Percentiles rank a stretch among this genome's conserved stretches.
Conservation (phyloP, 2,797 vertebrate genomes). For the Vespertilio murinus region DNA sequence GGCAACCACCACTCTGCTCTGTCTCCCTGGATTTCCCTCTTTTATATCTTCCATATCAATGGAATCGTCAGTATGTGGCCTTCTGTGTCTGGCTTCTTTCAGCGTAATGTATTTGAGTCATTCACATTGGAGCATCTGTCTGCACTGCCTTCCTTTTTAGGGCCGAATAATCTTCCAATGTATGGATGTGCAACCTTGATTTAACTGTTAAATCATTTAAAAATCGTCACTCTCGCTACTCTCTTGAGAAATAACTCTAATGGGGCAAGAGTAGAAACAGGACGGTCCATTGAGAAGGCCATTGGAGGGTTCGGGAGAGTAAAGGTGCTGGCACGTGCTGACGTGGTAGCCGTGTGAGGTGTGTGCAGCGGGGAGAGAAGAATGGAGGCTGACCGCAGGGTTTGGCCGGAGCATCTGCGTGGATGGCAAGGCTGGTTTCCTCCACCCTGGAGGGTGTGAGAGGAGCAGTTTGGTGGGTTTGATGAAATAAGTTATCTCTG, state of each 20-base stretch:
- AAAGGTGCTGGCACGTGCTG: not conserved
- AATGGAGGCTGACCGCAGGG: not conserved
- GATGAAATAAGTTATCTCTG: not conserved
- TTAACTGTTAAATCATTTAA: not conserved
- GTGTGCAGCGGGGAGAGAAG: not conserved
- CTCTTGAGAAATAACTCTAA: not conserved
- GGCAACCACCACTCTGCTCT: not conserved
- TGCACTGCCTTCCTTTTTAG: not conserved
- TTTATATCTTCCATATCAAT: not conserved
- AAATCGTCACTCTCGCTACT: not conserved
- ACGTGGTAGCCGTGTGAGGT: not conserved
- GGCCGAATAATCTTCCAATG: not conserved
- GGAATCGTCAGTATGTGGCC: not conserved
- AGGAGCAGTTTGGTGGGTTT: not conserved
- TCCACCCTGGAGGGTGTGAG: rapidly evolving
- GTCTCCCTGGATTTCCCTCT: not conserved
- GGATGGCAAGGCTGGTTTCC: not conserved
- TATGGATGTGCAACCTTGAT: not conserved
- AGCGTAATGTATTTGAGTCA: not conserved
- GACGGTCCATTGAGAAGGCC: not conserved
- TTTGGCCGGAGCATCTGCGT: not conserved
- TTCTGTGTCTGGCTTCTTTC: not conserved
- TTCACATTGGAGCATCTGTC: not conserved
- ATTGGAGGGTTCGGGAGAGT: not conserved
- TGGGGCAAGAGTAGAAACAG: not conserved